Evolutionary conservation across 2,888 invertebrate genomes (phyloP).

Genomic region (Synergus umbraculus): DNA sequence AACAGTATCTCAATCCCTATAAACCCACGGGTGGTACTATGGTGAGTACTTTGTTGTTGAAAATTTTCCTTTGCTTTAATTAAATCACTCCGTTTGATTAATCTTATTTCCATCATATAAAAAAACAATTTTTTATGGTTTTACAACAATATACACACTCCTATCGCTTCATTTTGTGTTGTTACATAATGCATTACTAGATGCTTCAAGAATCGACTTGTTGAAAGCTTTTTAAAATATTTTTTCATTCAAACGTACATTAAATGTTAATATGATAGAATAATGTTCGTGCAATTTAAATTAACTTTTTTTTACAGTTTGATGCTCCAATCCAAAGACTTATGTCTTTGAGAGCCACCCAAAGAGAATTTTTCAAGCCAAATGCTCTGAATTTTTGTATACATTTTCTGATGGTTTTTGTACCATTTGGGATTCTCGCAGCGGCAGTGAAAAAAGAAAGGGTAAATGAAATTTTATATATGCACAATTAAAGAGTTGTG

Average conservation of each 20-base stretch:
- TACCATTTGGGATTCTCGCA: conserved; percentile 80
- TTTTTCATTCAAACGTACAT: conserved; percentile 57
- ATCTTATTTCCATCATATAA: neutral
- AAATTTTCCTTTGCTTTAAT: neutral
- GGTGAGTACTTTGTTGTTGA: neutral
- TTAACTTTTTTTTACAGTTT: conserved; percentile 81
- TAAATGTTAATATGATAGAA: too few species aligned
- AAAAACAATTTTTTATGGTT: neutral
- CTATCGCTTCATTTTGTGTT: neutral
- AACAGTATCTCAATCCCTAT: conserved; percentile 85
- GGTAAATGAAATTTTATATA: conserved; percentile 60
- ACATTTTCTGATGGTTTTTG: conserved; percentile 73
- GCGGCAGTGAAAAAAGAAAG: conserved; percentile 80
- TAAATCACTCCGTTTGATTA: neutral
- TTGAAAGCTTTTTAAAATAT: neutral
- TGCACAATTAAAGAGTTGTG: conserved; percentile 23
- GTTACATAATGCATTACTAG: neutral
- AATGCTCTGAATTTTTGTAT: conserved; percentile 80
- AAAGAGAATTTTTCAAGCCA: conserved; percentile 84
- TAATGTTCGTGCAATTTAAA: neutral
- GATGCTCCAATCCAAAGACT: conserved; percentile 88
- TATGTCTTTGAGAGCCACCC: conserved; percentile 84
- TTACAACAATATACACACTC: neutral
- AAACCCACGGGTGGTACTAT: conserved; percentile 82
- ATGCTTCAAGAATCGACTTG: neutral